phyloP scores from a whole-genome alignment of 2,113 vertebrate species.

The Progne subis region DNA sequence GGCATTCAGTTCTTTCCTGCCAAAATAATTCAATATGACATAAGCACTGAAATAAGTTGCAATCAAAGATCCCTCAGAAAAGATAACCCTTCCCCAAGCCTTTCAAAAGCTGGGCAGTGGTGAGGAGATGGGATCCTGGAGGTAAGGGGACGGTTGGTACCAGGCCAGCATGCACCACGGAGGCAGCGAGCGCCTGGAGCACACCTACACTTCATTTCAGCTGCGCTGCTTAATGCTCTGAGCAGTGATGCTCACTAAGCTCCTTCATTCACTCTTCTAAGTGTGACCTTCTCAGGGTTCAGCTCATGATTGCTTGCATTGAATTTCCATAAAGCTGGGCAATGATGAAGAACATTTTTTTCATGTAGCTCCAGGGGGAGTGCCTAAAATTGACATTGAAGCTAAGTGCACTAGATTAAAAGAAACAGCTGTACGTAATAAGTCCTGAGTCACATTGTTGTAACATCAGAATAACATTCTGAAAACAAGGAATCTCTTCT shows the following conservation, averaged over 20 bases:
- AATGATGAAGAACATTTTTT: not conserved
- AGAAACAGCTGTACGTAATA: not conserved
- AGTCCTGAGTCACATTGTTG: not conserved
- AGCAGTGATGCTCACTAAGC: not conserved
- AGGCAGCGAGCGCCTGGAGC: accelerated
- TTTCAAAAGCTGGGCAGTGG: not conserved
- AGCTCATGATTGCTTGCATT: not conserved
- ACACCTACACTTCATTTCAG: accelerated
- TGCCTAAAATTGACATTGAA: conserved; percentile 7
- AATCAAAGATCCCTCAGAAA: not conserved
- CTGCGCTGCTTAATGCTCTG: not conserved
- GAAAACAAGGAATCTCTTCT: not conserved
- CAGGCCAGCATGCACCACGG: not conserved
- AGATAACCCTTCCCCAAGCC: not conserved
- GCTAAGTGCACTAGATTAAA: conserved; percentile 21
- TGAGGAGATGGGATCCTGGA: not conserved
- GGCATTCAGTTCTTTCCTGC: not conserved
- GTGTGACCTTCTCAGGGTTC: not conserved
- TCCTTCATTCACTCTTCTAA: not conserved
- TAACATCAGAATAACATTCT: not conserved
- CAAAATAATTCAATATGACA: not conserved
- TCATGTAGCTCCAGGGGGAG: not conserved
- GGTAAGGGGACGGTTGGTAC: not conserved
- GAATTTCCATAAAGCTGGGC: conserved; percentile 1
- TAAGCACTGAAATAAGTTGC: not conserved